Evolutionary conservation across 2,888 invertebrate species (phyloP), one percentile per base, ranked within the genome.

Genomic region (Baccha elongata): DNA sequence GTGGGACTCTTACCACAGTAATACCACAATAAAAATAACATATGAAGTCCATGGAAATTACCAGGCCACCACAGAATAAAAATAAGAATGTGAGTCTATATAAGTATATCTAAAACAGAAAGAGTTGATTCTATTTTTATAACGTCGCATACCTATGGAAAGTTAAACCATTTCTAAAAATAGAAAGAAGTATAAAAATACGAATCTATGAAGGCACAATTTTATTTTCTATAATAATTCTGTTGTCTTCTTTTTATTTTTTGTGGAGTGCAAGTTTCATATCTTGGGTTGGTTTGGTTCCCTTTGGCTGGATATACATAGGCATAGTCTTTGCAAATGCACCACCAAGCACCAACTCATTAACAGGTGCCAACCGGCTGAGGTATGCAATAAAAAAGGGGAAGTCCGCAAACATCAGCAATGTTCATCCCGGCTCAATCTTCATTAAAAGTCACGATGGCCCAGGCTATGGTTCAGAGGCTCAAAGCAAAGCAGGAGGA

Each of bases 311-410:
- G 40, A 15, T 26, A 15, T 8, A 23, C 5, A 23, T 3, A 32
- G 29, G 29, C 37, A 42, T 23, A 37, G 21, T 48, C 46, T 60
- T 37, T 40, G 29, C 40, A 44, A 64, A 62, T 71, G 60, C 65
- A 53, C 65, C 65, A 53, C 65, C 26, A 53, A 58, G 26, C 58
- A 58, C 58, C 58, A 67, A 83, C 81, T 76, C 81, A 83, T 83
- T 83, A 83, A 83, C 81, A 83, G 81, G 81, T 83, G 81, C 81
- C 76, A 60, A 53, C 67, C 37, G 10, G 71, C 55, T 48, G 67
- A 62, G 65, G 53, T 62, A 76, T 55, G 76, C 48, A 83, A 72
- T 62, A 83, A 83, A 52, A 71, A 65, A 58, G 69, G 74, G 69
- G 58, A 69, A 52, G 55, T 69, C 55, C 55, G 65, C 60, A 67